A percentile compares a stretch with the other conserved stretches of the same genome.
phyloP scores from a whole-genome alignment of 2,888 invertebrate species.

The Strigamia transsilvanica region DNA sequence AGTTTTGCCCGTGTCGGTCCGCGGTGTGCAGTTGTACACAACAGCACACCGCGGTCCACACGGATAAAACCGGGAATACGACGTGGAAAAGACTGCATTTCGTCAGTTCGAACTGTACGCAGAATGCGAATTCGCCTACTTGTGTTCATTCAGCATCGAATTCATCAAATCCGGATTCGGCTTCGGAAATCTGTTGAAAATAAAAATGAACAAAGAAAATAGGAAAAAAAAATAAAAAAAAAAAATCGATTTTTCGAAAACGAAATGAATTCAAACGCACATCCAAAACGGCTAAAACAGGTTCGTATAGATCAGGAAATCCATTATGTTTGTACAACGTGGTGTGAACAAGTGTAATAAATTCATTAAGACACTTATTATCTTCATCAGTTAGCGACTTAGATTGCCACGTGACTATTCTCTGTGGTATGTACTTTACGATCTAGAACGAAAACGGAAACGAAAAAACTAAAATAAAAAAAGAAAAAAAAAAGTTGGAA shows the following conservation, averaged over 20 bases:
- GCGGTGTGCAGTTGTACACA: not conserved
- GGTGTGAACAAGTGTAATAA: conserved; percentile 39
- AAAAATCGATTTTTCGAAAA: not conserved
- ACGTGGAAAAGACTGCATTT: too few relatives aligned
- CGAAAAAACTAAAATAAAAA: not conserved
- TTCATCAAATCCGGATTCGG: conserved; percentile 60
- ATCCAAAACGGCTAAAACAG: conserved; percentile 61
- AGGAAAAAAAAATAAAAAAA: not conserved
- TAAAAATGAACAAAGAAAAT: too few relatives aligned
- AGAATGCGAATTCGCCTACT: conserved; percentile 60
- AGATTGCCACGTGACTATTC: not conserved
- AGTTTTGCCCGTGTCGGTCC: conserved; percentile 68
- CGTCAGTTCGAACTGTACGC: conserved; percentile 56
- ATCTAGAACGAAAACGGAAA: not conserved
- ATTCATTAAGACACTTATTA: conserved; percentile 5
- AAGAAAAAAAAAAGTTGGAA: not conserved
- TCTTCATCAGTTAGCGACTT: not conserved
- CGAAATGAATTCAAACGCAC: conserved; percentile 57
- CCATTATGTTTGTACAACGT: conserved; percentile 63
- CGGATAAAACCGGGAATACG: too few relatives aligned
- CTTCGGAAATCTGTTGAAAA: conserved; percentile 59
- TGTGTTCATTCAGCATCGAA: conserved; percentile 58
- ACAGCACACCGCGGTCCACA: too few relatives aligned
- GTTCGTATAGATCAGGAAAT: conserved; percentile 63
- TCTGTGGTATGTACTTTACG: not conserved